A percentile compares a stretch with the other conserved stretches of the same genome.
Evolutionary conservation across 2,113 vertebrate species (phyloP).

Genomic region (Lophotis ruficrista): DNA sequence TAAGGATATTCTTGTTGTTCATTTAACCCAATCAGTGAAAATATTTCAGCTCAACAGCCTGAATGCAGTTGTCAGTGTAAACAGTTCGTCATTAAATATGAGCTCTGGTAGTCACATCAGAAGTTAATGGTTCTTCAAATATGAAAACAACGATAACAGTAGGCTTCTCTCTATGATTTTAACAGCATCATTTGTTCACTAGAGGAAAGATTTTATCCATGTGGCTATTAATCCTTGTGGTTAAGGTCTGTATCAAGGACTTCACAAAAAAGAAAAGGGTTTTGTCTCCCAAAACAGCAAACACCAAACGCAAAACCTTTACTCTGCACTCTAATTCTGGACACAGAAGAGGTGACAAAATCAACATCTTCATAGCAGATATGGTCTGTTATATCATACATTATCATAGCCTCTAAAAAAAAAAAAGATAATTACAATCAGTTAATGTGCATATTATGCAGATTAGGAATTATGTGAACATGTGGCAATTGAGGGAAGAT

Average conservation of each 20-base stretch:
- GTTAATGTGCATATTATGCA: background rate
- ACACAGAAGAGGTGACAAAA: background rate
- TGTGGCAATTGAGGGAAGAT: background rate
- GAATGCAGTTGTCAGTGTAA: background rate
- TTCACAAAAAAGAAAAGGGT: background rate
- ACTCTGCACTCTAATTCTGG: background rate
- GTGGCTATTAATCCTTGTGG: background rate
- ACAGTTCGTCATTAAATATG: constrained; percentile 12
- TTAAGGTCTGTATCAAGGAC: background rate
- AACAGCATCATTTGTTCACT: background rate
- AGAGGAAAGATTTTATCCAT: background rate
- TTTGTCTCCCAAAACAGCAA: background rate
- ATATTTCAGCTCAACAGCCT: background rate
- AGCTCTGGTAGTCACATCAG: background rate
- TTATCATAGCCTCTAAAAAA: background rate
- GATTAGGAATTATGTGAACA: background rate
- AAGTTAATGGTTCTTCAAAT: constrained; percentile 40
- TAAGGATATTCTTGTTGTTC: background rate
- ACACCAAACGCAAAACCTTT: background rate
- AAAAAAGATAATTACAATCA: background rate
- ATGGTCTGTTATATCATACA: background rate
- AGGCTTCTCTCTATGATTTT: background rate
- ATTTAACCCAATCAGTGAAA: background rate
- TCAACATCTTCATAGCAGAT: background rate
- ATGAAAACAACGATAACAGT: constrained; percentile 8